phyloP scores from a whole-genome alignment of 2,888 invertebrate genomes.

The Sepiola atlantica region DNA sequence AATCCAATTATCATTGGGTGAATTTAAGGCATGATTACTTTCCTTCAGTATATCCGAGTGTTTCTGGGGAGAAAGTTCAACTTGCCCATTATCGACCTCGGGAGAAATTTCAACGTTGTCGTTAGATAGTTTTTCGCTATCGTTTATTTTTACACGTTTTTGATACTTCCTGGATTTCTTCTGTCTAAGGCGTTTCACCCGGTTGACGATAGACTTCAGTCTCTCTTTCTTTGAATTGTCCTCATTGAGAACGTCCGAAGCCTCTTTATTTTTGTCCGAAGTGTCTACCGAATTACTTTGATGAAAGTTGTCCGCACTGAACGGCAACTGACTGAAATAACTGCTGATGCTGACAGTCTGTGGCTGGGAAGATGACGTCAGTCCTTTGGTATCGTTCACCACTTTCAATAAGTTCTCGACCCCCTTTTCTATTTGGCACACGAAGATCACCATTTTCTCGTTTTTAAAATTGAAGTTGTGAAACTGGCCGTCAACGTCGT shows the following conservation, averaged over 20 bases:
- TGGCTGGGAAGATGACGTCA: background rate
- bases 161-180: background rate
- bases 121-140: background rate
- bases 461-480: background rate
- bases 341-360: background rate
- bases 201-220: background rate
- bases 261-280: background rate
- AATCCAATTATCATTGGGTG: background rate
- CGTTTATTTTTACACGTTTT: background rate
- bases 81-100: background rate
- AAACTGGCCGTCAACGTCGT: background rate
- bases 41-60: background rate
- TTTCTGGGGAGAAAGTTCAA: background rate
- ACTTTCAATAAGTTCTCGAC: background rate
- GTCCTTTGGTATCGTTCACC: background rate
- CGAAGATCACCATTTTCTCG: slow-evolving; percentile 32
- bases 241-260: background rate
- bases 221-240: background rate
- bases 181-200: background rate
- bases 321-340: background rate
- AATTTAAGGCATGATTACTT: background rate
- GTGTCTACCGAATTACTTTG: background rate
- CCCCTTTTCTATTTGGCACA: slow-evolving; percentile 23
- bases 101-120: background rate
- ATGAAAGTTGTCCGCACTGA: background rate